Percentiles rank a stretch among this genome's conserved stretches.
Evolutionary conservation across 2,113 vertebrate species (phyloP).

Genomic region (Chionomys nivalis): DNA sequence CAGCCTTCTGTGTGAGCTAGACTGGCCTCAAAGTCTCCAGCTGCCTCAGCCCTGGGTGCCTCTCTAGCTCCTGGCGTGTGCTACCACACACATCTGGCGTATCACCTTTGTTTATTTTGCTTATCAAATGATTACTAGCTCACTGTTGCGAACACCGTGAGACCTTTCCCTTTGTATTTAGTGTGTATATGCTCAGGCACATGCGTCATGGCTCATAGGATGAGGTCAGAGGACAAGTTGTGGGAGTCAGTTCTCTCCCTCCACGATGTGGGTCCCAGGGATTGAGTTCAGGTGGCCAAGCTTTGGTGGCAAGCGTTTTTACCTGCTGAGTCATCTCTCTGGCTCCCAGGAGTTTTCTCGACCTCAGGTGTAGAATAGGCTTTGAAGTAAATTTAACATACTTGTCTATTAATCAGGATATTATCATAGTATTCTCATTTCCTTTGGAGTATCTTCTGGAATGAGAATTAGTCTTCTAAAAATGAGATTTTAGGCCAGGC

Average conservation of each 20-base stretch:
- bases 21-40: not conserved
- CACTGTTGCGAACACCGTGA: not conserved
- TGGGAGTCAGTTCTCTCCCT: not conserved
- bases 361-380: not conserved
- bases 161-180: not conserved
- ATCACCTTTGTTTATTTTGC: not conserved
- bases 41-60: not conserved
- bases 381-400: not conserved
- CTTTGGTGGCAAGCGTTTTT: not conserved
- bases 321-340: not conserved
- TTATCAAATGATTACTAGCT: not conserved
- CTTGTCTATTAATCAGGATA: not conserved
- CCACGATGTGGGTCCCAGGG: not conserved
- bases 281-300: not conserved
- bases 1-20: not conserved
- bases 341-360: not conserved
- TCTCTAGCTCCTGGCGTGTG: not conserved
- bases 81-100: not conserved
- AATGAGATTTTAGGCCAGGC: not conserved
- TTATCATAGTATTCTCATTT: not conserved
- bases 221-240: not conserved
- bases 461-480: conserved; percentile 8
- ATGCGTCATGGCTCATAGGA: not conserved
- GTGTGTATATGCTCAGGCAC: not conserved
- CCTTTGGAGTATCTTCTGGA: not conserved